Evolutionary conservation across 1,140 invertebrate genomes (phyloP), one percentile per base, ranked within the genome.

Genomic region (Papilio machaon): DNA sequence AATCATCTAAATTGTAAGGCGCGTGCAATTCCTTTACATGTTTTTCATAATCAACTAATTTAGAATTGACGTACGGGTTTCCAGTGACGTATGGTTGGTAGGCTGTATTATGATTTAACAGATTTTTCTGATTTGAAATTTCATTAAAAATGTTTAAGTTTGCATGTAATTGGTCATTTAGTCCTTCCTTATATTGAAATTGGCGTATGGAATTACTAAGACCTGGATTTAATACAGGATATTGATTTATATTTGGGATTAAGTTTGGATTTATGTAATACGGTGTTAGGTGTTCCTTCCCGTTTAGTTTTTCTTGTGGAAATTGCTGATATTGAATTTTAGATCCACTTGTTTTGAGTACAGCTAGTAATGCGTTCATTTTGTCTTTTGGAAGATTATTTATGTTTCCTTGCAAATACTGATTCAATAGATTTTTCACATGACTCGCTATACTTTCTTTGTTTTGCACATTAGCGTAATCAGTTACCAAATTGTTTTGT

Each of bases 1-100:
- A 86, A 82, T 83, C 70, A 23, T 23, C 15, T 75, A 85, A 85
- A 85, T 82, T 81, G 80, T 75, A 49, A 73, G 54, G 35, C 35
- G 77, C n/a, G 47, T 64, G 58, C n/a, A 79, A 64, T 46, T 54
- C 49, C 43, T 64, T 64, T 19, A 19, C 58, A 64, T 79, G 77
- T 38, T 79, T 43, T 17, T 10, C 35, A 17, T 79, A 64, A 64
- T 79, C 43, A 15, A 23, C 38, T 64, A 79, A 79, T 64, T 60
- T 67, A 46, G 77, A 64, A 79, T 78, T 60, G 38, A 64, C 58
- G 43, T 64, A 60, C 47, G 77, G 77, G n/a, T 79, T 79, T 7
- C 17, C 43, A 35, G 38, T 79, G 17, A 60, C 35, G 52, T 58
- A 77, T 43, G 52, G 23, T 35, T 77, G 52, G 54, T 77, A 38